phyloP scores from a whole-genome alignment of 35 echinoderm and acorn worm genomes.

The Strongylocentrotus purpuratus region DNA sequence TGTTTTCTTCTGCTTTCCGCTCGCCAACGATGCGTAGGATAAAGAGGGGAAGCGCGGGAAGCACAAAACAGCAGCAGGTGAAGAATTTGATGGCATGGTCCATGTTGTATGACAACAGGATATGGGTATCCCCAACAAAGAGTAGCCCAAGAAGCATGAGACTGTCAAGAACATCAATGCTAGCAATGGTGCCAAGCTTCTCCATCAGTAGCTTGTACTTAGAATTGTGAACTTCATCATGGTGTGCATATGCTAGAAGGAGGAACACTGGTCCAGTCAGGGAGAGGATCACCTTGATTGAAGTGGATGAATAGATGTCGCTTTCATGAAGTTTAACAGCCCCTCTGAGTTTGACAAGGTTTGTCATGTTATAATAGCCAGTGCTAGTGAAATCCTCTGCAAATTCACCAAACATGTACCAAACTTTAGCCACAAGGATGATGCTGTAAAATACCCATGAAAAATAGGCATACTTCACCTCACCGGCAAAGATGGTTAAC shows the following conservation, averaged over 20 bases:
- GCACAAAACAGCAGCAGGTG: conserved; percentile 73
- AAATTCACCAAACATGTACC: conserved; percentile 68
- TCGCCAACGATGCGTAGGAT: conserved; percentile 62
- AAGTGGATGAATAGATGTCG: conserved; percentile 60
- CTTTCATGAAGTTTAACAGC: background rate
- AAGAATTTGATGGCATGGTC: conserved; percentile 68
- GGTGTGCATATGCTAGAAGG: conserved; percentile 67
- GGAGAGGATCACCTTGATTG: conserved; percentile 73
- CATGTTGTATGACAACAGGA: conserved; percentile 53
- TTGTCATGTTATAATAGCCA: conserved; percentile 30
- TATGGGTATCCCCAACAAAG: conserved; percentile 52
- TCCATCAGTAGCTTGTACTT: conserved; percentile 82
- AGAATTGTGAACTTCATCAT: conserved; percentile 71
- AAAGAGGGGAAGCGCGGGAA: conserved; percentile 74
- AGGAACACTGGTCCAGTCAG: conserved; percentile 64
- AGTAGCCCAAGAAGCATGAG: conserved; percentile 70
- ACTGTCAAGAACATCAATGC: conserved; percentile 81
- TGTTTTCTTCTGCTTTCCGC: conserved; percentile 37
- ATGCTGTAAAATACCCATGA: conserved; percentile 74
- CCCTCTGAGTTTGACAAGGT: too few relatives aligned
- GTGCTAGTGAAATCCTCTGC: conserved; percentile 27
- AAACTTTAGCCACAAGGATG: conserved; percentile 68
- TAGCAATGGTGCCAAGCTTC: conserved; percentile 68
- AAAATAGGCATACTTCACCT: conserved; percentile 75
- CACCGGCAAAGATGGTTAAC: conserved; percentile 9